Conservation (phyloP, 2,888 invertebrate species). For the Anticlea derivata region DNA sequence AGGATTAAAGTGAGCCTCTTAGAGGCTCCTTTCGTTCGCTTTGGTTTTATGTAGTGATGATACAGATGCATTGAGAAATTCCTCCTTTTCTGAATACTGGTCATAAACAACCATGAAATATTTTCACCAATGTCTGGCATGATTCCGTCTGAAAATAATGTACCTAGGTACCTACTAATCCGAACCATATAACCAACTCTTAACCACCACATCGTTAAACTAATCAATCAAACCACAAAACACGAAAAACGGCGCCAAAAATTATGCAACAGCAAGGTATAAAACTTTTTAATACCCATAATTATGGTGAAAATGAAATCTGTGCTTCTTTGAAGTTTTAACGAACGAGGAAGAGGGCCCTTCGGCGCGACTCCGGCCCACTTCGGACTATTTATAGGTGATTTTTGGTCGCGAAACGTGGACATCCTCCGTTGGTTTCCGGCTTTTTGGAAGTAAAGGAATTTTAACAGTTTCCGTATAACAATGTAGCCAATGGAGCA, state of each 20-base stretch:
- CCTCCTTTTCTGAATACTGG: too few relatives aligned
- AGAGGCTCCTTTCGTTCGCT: too few relatives aligned
- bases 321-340: conserved; percentile 61
- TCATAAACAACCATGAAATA: too few relatives aligned
- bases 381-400: conserved; percentile 45
- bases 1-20: too few relatives aligned
- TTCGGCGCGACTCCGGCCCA: conserved; percentile 34
- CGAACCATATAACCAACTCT: not conserved
- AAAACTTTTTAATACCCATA: conserved; percentile 51
- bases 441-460: conserved; percentile 36
- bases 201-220: conserved; percentile 26
- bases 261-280: conserved; percentile 40
- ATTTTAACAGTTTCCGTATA: conserved; percentile 24
- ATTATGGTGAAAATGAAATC: conserved; percentile 66
- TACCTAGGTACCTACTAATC: not conserved
- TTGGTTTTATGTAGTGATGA: too few relatives aligned
- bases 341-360: conserved; percentile 57
- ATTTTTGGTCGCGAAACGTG: conserved; percentile 50
- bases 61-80: too few relatives aligned
- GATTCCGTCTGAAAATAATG: not conserved
- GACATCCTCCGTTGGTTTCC: conserved; percentile 48
- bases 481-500: not conserved
- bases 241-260: conserved; percentile 32
- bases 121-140: too few relatives aligned
- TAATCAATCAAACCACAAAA: conserved; percentile 23